Evolutionary conservation across 2,797 vertebrate species (phyloP).

Genomic region (Margarornis squamiger): DNA sequence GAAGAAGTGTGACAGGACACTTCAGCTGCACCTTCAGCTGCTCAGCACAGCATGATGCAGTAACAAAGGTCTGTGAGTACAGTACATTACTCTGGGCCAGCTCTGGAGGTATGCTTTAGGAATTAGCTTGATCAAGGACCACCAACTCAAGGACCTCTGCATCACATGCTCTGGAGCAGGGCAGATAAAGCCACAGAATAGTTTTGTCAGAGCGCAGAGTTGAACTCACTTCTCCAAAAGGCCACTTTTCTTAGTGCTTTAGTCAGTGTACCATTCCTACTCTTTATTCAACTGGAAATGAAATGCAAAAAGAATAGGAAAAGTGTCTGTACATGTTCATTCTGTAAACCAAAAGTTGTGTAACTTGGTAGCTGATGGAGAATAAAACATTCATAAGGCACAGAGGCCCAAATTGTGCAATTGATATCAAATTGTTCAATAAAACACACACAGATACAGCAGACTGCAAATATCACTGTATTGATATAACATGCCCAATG

Average conservation of each 20-base stretch:
- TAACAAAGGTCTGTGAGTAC: background rate
- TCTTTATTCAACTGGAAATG: background rate
- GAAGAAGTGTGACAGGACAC: background rate
- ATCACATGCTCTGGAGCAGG: background rate
- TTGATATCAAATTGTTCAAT: conserved; percentile 1
- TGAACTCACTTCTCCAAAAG: background rate
- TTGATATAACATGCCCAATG: conserved; percentile 39
- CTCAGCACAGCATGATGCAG: background rate
- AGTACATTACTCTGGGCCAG: background rate
- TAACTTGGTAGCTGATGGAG: background rate
- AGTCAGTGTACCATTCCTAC: background rate
- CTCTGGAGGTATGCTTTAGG: background rate
- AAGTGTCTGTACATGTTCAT: background rate
- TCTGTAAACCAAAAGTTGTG: background rate
- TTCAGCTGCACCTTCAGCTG: background rate
- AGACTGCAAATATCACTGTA: conserved; percentile 17
- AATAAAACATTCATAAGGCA: conserved; percentile 26
- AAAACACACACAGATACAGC: background rate
- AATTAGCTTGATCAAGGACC: background rate
- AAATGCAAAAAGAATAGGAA: background rate
- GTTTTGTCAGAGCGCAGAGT: background rate
- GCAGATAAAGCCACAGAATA: background rate
- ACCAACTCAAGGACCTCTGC: background rate
- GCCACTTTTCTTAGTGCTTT: background rate
- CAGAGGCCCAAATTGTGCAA: background rate